Conservation (phyloP, 2,797 vertebrate species). For the Phylloscopus collybita region DNA sequence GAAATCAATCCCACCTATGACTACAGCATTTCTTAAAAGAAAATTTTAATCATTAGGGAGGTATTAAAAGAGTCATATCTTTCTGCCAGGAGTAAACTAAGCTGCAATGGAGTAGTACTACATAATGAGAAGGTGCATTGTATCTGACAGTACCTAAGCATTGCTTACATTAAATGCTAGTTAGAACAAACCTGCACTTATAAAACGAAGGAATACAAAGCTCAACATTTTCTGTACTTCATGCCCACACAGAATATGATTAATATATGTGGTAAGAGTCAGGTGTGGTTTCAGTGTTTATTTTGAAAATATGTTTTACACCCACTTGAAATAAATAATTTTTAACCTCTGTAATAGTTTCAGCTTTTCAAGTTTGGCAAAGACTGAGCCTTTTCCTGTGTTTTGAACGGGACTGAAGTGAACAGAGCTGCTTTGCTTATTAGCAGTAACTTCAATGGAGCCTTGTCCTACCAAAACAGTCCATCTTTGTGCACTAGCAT, state of each 20-base stretch:
- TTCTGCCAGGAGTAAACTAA: not conserved
- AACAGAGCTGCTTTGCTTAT: constrained; percentile 46
- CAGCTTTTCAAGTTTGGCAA: constrained; percentile 55
- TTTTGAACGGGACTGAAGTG: constrained; percentile 27
- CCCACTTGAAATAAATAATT: constrained; percentile 11
- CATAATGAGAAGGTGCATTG: not conserved
- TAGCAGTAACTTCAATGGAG: constrained; percentile 62
- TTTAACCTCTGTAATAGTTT: constrained; percentile 23
- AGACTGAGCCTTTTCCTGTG: constrained; percentile 24
- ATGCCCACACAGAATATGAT: not conserved
- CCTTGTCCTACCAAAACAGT: constrained; percentile 68
- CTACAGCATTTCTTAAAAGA: not conserved
- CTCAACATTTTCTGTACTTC: constrained; percentile 4
- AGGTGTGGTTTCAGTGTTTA: constrained; percentile 47
- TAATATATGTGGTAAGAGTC: constrained; percentile 17
- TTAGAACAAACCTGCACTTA: constrained; percentile 10
- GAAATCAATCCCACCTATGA: not conserved
- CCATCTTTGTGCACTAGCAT: constrained; percentile 38
- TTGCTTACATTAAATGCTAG: not conserved
- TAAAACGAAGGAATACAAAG: not conserved
- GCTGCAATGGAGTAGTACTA: not conserved
- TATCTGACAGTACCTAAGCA: not conserved
- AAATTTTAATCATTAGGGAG: not conserved
- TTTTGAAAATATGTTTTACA: constrained; percentile 43
- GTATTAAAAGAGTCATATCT: not conserved